Evolutionary conservation across 2,113 vertebrate species (phyloP), one percentile per base, ranked within the genome.

Genomic region (Apteryx owenii): DNA sequence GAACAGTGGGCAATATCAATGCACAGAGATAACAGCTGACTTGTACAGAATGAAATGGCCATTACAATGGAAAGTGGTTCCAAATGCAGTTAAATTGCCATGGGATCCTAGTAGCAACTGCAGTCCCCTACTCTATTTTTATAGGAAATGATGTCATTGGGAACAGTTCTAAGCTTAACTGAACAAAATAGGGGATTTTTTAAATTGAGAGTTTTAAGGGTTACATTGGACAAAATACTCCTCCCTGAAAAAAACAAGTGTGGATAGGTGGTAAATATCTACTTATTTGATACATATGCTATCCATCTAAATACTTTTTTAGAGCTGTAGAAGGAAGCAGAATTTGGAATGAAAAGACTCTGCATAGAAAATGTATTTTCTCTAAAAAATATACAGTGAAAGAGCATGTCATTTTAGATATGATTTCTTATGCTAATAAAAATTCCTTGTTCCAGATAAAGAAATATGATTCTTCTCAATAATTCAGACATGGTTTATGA

Each of bases 371-470:
- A 54, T 21, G 28, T 14, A 51, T 64, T 70, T 12, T 75, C 65
- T 87, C 38, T 40, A 28, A 85, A 91, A 90, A 94, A 92, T 72
- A 56, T 6, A 14, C 25, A 14, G 23, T 14, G n/a, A 23, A 87
- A 25, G 31, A 82, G 65, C 48, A 48, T 3, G 7, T 65, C 1
- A 56, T 76, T 85, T 85, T 61, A 87, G 79, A 72, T 53, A 76
- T 5, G 18, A 19, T 56, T 77, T 72, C n/a, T 53, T 90, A 84
- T 12, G 20, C 14, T 33, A 72, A 76, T 44, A 69, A 62, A 51
- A 69, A 80, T 44, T 87, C 72, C 28, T 85, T 79, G n/a, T 79
- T 90, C 61, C 77, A 88, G 91, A 73, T 72, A 91, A 51, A 71
- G 60, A 77, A 93, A 90, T 53, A 48, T 2, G 8, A 92, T 31